Conservation (phyloP, 2,888 invertebrate species). For the Xylota segnis region DNA sequence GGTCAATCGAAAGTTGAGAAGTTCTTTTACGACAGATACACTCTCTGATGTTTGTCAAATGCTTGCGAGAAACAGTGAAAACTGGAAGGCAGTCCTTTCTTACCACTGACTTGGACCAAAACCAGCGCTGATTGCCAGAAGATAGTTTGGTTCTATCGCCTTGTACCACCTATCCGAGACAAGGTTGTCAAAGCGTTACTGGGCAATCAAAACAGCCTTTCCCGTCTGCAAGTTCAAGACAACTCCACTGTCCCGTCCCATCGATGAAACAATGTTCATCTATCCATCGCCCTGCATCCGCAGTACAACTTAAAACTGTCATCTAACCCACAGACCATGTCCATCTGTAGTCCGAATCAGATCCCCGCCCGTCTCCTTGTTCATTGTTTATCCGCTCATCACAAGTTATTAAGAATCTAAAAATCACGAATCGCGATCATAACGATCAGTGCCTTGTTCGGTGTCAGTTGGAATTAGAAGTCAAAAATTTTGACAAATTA, state of each 20-base stretch:
- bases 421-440: slow-evolving; percentile 76
- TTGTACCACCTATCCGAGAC: too few relatives aligned
- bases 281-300: neutral
- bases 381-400: slow-evolving; percentile 77
- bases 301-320: slow-evolving; percentile 2
- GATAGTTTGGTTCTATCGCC: too few relatives aligned
- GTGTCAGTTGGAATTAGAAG: slow-evolving; percentile 77
- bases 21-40: too few relatives aligned
- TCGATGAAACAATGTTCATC: neutral
- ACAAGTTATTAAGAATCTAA: slow-evolving; percentile 76
- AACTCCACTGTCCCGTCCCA: neutral
- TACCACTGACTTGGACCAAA: too few relatives aligned
- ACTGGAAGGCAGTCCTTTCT: too few relatives aligned
- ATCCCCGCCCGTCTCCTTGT: slow-evolving; percentile 64
- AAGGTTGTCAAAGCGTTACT: too few relatives aligned
- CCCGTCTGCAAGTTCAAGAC: too few relatives aligned
- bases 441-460: slow-evolving; percentile 76
- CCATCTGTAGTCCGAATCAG: slow-evolving; percentile 11
- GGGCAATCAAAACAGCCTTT: too few relatives aligned
- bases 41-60: too few relatives aligned
- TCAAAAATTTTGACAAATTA: slow-evolving; percentile 78
- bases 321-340: slow-evolving; percentile 12
- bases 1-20: too few relatives aligned
- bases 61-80: too few relatives aligned
- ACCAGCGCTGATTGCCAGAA: too few relatives aligned